Conservation (phyloP, 2,113 vertebrate species). For the Tiliqua scincoides region DNA sequence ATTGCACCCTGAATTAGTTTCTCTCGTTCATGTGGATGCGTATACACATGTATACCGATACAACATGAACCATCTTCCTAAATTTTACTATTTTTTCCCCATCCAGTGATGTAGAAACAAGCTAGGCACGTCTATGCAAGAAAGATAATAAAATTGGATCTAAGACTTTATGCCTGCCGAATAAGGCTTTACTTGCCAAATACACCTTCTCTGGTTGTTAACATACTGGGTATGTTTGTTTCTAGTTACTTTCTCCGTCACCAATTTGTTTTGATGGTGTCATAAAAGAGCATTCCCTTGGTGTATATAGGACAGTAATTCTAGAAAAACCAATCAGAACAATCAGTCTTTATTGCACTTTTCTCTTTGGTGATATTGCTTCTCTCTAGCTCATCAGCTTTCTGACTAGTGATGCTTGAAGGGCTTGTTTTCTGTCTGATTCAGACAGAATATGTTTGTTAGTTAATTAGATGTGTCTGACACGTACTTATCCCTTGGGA, state of each 20-base stretch:
- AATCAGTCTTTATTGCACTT: not conserved
- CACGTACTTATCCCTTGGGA: not conserved
- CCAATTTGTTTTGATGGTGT: conserved; percentile 11
- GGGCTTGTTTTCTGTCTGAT: not conserved
- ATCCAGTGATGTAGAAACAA: not conserved
- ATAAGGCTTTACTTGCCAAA: not conserved
- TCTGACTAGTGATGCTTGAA: not conserved
- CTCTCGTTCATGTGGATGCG: not conserved
- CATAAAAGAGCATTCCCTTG: not conserved
- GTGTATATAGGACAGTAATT: not conserved
- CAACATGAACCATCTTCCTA: not conserved
- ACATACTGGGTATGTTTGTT: not conserved
- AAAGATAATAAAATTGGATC: not conserved
- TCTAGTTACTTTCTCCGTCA: conserved; percentile 10
- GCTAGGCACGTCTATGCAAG: not conserved
- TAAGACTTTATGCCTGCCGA: not conserved
- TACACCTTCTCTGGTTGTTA: not conserved
- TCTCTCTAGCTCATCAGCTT: conserved; percentile 27
- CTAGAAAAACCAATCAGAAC: conserved; percentile 4
- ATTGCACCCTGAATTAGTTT: not conserved
- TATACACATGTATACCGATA: not conserved
- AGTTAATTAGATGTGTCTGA: not conserved
- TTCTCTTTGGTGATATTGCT: not conserved
- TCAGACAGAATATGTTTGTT: not conserved
- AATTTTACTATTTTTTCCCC: not conserved